Conservation (phyloP, 2,113 vertebrate species). For the Amphiprion percula region DNA sequence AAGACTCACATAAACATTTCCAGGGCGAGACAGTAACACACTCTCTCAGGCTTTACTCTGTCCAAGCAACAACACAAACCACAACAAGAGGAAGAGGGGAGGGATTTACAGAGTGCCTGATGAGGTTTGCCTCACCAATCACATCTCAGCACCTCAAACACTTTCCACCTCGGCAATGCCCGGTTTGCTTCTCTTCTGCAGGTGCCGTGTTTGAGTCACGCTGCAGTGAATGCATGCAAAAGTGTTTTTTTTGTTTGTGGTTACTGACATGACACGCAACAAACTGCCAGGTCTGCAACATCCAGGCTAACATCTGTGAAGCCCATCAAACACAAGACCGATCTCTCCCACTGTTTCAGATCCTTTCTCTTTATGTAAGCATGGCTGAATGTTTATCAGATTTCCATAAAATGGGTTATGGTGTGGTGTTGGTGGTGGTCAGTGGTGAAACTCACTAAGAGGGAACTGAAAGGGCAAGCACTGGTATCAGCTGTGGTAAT, state of each 20-base stretch:
- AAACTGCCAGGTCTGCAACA: neutral
- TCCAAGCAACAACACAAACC: slow-evolving; percentile 4
- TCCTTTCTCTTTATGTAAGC: too few relatives aligned
- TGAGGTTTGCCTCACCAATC: neutral
- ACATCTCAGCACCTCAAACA: slow-evolving; percentile 34
- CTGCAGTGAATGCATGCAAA: neutral
- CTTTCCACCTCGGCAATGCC: neutral
- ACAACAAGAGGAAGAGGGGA: neutral
- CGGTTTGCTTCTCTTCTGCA: slow-evolving; percentile 18
- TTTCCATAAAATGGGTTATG: too few relatives aligned
- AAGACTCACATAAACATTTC: slow-evolving; percentile 45
- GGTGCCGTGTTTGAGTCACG: slow-evolving; percentile 55
- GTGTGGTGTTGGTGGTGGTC: too few relatives aligned
- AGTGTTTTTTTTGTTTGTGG: neutral
- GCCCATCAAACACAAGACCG: neutral
- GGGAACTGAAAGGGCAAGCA: too few relatives aligned
- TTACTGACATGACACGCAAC: slow-evolving; percentile 15
- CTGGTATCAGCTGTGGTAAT: too few relatives aligned
- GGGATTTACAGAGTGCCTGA: neutral
- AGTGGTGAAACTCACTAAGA: too few relatives aligned
- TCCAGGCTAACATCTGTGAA: neutral
- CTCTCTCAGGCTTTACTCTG: slow-evolving; percentile 1
- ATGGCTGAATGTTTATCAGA: too few relatives aligned
- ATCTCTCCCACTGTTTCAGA: too few relatives aligned
- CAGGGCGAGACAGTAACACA: neutral